Percentiles rank a stretch among this genome's conserved stretches.
phyloP scores from a whole-genome alignment of 1,140 invertebrate species.

The Nylanderia fulva region DNA sequence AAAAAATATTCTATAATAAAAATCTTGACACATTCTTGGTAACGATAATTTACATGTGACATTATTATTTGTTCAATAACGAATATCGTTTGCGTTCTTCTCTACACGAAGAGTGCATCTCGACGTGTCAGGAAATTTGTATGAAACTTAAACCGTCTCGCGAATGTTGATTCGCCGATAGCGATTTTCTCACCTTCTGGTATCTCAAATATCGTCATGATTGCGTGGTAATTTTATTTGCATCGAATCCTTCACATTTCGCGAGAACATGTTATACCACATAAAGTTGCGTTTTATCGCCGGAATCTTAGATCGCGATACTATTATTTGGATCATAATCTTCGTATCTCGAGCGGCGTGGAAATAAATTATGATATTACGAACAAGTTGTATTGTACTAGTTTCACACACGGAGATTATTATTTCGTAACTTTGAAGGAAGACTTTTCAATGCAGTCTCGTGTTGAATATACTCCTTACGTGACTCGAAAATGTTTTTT shows the following conservation, averaged over 20 bases:
- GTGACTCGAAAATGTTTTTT: background rate
- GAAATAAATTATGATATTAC: constrained; percentile 41
- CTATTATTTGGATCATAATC: constrained; percentile 26
- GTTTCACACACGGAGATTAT: background rate
- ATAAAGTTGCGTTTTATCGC: constrained; percentile 29
- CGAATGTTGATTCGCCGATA: constrained; percentile 21
- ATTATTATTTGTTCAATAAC: constrained; percentile 31
- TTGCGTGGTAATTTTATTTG: constrained; percentile 21
- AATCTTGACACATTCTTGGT: constrained; percentile 28
- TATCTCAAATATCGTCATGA: constrained; percentile 13
- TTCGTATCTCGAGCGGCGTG: background rate
- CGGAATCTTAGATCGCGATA: constrained; percentile 37
- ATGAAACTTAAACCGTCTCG: constrained; percentile 29
- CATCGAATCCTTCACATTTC: constrained; percentile 27
- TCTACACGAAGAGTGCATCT: constrained; percentile 19
- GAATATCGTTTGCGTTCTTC: constrained; percentile 16
- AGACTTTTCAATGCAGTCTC: constrained; percentile 17
- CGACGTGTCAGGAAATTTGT: constrained; percentile 30
- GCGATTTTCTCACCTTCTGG: constrained; percentile 8
- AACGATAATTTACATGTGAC: constrained; percentile 53
- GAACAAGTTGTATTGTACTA: constrained; percentile 16
- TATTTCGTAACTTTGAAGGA: constrained; percentile 13
- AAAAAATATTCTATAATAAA: constrained; percentile 34
- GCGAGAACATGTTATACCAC: background rate
- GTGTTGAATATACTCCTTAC: background rate